These are phyloP conservation scores for Andinoacara biseriatus DNA, from an alignment of 2,113 vertebrate genomes.

Conservation along the genomic window DNA sequence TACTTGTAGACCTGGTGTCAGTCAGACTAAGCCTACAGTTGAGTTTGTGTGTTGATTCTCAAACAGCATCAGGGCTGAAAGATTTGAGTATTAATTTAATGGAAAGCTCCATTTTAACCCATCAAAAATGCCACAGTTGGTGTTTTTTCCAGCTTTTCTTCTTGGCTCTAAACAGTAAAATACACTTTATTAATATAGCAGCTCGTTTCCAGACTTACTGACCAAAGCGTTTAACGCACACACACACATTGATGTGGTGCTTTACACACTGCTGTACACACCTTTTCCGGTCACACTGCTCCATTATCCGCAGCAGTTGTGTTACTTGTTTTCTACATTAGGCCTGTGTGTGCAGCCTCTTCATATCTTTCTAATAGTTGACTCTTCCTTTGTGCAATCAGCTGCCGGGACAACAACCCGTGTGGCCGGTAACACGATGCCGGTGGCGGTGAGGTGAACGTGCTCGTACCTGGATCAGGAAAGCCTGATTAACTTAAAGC, in stretches of 20 bases:
- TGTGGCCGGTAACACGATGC: not conserved
- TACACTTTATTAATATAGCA: not conserved
- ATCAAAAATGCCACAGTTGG: not conserved
- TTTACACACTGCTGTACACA: not conserved
- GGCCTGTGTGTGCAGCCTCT: not conserved
- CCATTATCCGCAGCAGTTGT: not conserved
- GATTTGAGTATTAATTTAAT: not conserved
- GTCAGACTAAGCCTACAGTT: no score
- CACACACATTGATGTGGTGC: not conserved
- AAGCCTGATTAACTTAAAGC: not conserved
- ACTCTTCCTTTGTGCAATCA: not conserved
- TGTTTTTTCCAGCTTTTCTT: not conserved
- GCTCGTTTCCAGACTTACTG: not conserved
- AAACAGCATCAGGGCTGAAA: rapidly evolving
- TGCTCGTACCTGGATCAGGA: not conserved
- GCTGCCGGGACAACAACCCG: not conserved
- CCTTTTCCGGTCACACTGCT: not conserved
- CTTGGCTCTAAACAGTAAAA: not conserved
- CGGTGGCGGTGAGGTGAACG: not conserved
- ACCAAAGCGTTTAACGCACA: not conserved
- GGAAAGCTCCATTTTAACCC: not conserved
- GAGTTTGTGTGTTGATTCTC: no score
- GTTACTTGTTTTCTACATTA: rapidly evolving
- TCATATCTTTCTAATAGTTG: not conserved
- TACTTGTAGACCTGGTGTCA: no score